Conservation (phyloP, 2,113 vertebrate genomes). For the Macrotis lagotis region DNA sequence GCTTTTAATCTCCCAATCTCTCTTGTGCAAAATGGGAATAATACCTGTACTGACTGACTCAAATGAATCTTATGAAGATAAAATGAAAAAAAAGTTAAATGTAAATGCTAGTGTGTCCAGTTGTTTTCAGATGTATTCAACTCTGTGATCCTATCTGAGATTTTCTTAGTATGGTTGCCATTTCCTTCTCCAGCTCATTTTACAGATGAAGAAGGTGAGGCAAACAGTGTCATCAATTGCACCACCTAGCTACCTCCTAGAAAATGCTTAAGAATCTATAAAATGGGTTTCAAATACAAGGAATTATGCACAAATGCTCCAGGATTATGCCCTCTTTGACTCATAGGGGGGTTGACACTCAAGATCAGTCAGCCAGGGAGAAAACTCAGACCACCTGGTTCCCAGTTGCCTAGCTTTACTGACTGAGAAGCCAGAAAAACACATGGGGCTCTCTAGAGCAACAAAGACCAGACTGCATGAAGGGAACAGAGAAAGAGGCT, state of each 20-base stretch:
- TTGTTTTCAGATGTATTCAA: not conserved
- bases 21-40: not conserved
- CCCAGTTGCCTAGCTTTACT: not conserved
- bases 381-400: not conserved
- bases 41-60: not conserved
- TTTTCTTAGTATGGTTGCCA: not conserved
- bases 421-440: constrained; percentile 4
- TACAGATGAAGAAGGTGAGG: not conserved
- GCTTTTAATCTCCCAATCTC: not conserved
- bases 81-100: not conserved
- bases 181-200: not conserved
- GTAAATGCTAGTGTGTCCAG: not conserved
- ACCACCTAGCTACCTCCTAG: not conserved
- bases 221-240: not conserved
- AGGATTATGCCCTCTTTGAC: not conserved
- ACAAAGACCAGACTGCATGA: not conserved
- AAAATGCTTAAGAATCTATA: not conserved
- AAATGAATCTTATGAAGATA: not conserved
- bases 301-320: not conserved
- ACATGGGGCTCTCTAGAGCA: not conserved
- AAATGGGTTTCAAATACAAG: not conserved
- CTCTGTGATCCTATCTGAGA: not conserved
- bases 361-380: not conserved
- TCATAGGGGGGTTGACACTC: not conserved
- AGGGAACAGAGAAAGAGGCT: not conserved